Evolutionary conservation across 2,113 vertebrate genomes (phyloP).

Genomic region (Leptosomus discolor): DNA sequence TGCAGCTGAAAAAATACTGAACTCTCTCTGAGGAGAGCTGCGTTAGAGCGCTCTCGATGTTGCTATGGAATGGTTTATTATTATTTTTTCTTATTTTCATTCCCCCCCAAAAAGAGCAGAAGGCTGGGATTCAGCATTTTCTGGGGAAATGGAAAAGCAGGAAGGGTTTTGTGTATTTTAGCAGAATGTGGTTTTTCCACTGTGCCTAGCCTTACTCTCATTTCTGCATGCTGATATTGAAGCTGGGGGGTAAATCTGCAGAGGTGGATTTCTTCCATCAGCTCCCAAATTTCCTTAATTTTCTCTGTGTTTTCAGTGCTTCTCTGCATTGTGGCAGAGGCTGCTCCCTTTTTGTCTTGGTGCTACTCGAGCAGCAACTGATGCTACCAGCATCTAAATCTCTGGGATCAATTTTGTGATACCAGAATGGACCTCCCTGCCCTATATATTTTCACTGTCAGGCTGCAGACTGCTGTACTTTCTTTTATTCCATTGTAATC

Average conservation of each 20-base stretch:
- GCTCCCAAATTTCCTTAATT: conserved; percentile 8
- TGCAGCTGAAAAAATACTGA: conserved; percentile 56
- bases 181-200: neutral
- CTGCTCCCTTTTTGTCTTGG: conserved; percentile 54
- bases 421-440: neutral
- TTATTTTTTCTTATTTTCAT: neutral
- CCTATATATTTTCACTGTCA: fast-evolving
- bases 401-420: neutral
- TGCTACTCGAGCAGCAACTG: neutral
- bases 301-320: neutral
- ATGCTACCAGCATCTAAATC: conserved; percentile 13
- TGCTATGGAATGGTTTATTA: conserved; percentile 10
- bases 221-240: neutral
- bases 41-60: neutral
- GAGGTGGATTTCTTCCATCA: neutral
- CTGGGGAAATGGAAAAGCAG: conserved; percentile 15
- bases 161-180: conserved; percentile 2
- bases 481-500: neutral
- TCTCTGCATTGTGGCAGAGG: conserved; percentile 41
- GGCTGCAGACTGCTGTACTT: neutral
- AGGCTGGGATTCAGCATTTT: neutral
- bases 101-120: neutral
- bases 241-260: neutral
- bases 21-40: conserved; percentile 42
- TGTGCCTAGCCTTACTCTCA: neutral